Percentiles rank a stretch among this genome's conserved stretches.
These are phyloP conservation scores for Penaeus japonicus DNA, from an alignment of 1,140 invertebrate species.

Conservation along the genomic window DNA sequence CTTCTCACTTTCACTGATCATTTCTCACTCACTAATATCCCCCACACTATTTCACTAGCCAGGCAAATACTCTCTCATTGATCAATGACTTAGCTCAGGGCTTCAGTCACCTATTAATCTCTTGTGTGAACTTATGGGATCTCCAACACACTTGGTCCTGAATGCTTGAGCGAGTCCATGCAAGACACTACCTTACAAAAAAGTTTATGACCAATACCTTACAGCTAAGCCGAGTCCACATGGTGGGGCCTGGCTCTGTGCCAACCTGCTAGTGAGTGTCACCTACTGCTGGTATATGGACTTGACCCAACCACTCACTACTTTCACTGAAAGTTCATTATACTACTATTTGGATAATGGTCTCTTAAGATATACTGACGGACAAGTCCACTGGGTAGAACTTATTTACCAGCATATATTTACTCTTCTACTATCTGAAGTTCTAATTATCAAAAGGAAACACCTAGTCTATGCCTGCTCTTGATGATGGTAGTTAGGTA, in stretches of 20 bases:
- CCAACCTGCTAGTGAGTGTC: conserved; percentile 55
- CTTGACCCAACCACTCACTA: conserved; percentile 38
- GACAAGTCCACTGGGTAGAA: conserved; percentile 42
- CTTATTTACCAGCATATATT: conserved; percentile 29
- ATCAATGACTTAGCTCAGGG: conserved; percentile 20
- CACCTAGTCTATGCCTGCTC: conserved; percentile 52
- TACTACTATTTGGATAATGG: conserved; percentile 37
- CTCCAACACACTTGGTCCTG: conserved; percentile 52
- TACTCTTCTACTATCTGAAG: conserved; percentile 21
- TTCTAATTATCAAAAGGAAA: conserved; percentile 41
- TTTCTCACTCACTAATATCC: conserved; percentile 53
- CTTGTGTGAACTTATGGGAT: conserved; percentile 36
- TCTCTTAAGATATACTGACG: conserved; percentile 45
- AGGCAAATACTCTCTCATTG: conserved; percentile 45
- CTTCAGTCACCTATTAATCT: conserved; percentile 34
- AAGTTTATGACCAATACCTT: conserved; percentile 54
- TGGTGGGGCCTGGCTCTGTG: conserved; percentile 48
- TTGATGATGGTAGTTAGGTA: conserved; percentile 38
- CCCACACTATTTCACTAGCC: conserved; percentile 51
- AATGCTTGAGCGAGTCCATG: conserved; percentile 53
- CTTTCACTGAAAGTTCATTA: conserved; percentile 45
- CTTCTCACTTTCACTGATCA: conserved; percentile 50
- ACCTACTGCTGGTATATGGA: conserved; percentile 35
- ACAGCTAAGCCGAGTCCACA: conserved; percentile 49
- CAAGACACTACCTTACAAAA: conserved; percentile 47